These are phyloP conservation scores for Tupiocoris notatus DNA, from an alignment of 2,888 invertebrate species.

Conservation along the genomic window DNA sequence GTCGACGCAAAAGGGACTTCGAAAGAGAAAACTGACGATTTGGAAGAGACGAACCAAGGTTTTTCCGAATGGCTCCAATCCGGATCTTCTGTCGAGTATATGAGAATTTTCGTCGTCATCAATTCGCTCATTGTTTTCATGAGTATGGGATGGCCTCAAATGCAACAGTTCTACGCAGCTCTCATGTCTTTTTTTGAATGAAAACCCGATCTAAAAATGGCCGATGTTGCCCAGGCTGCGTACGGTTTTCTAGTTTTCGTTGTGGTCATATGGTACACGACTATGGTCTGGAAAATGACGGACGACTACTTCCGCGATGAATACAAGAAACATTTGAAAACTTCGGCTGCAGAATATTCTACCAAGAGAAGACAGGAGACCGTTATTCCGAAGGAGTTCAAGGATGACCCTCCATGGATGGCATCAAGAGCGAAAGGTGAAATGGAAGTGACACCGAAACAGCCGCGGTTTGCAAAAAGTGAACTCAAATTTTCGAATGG, in stretches of 20 bases:
- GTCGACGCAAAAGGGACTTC: not conserved
- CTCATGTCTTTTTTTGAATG: slow-evolving; percentile 54
- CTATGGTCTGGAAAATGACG: slow-evolving; percentile 69
- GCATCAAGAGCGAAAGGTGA: not conserved
- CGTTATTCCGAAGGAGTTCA: slow-evolving; percentile 30
- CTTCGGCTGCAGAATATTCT: slow-evolving; percentile 16
- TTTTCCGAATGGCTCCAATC: slow-evolving; percentile 54
- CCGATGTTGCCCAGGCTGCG: slow-evolving; percentile 56
- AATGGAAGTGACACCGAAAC: not conserved
- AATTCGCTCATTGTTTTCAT: slow-evolving; percentile 71
- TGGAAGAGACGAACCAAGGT: slow-evolving; percentile 48
- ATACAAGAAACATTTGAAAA: slow-evolving; percentile 62
- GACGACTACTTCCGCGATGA: slow-evolving; percentile 71
- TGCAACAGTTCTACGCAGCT: slow-evolving; percentile 61
- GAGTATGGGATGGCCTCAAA: slow-evolving; percentile 71
- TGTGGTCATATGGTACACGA: slow-evolving; percentile 70
- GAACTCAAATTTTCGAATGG: not conserved
- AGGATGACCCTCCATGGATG: slow-evolving; percentile 30
- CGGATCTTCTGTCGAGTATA: slow-evolving; percentile 68
- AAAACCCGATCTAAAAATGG: slow-evolving; percentile 58
- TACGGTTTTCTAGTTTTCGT: slow-evolving; percentile 65
- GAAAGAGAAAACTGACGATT: not conserved
- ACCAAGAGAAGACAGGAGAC: not conserved
- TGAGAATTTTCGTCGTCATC: slow-evolving; percentile 77
- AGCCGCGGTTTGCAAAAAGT: not conserved